Evolutionary conservation across 2,797 vertebrate species (phyloP).

Genomic region (Fistularia commersonii): DNA sequence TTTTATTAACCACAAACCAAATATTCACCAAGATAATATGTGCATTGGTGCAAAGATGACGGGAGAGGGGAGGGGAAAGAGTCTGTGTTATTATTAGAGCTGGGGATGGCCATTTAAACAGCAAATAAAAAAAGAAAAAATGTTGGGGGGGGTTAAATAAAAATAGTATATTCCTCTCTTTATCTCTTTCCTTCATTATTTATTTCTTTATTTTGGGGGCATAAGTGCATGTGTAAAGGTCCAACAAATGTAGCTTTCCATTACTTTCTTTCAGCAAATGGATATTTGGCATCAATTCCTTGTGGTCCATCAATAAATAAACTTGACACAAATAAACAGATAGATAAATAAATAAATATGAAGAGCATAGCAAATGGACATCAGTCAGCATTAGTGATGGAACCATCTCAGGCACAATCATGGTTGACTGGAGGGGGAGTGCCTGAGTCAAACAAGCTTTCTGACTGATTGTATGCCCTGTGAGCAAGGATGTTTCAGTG

Average conservation of each 20-base stretch:
- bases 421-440: slow-evolving; percentile 61
- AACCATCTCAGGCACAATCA: slow-evolving; percentile 68
- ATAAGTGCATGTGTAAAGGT: slow-evolving; percentile 45
- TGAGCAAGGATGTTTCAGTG: not conserved
- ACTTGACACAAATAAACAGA: slow-evolving; percentile 76
- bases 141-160: too few species aligned
- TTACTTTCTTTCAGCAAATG: slow-evolving; percentile 56
- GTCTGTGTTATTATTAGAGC: too few species aligned
- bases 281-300: slow-evolving; percentile 61
- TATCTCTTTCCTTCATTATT: not conserved
- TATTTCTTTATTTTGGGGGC: slow-evolving; percentile 4
- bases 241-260: slow-evolving; percentile 21
- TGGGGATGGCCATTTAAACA: too few species aligned
- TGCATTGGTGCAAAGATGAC: too few species aligned
- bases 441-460: slow-evolving; percentile 46
- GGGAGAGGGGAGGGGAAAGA: too few species aligned
- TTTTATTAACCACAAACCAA: too few species aligned
- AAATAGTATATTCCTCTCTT: too few species aligned
- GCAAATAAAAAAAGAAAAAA: too few species aligned
- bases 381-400: slow-evolving; percentile 76
- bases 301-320: slow-evolving; percentile 78
- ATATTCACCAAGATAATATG: too few species aligned
- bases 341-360: slow-evolving; percentile 81
- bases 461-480: slow-evolving; percentile 54
- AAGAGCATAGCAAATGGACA: slow-evolving; percentile 68